Conservation (phyloP, 2,113 vertebrate genomes). For the Gymnocephalus cernua region DNA sequence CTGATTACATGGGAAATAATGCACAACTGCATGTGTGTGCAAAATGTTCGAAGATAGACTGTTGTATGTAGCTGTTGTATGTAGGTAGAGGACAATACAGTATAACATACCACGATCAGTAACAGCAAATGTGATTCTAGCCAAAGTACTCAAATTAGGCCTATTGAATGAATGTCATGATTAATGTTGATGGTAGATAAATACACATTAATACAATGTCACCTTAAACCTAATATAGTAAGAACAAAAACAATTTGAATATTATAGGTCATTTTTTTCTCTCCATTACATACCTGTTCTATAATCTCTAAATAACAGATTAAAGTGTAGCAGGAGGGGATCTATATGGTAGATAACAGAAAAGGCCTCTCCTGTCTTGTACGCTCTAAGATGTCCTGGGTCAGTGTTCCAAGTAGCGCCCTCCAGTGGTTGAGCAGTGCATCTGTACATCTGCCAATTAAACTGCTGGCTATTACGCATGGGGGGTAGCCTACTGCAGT, state of each 20-base stretch:
- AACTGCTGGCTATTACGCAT: neutral
- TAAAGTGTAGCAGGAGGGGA: neutral
- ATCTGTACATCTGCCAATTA: neutral
- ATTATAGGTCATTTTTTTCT: neutral
- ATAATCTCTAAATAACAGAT: neutral
- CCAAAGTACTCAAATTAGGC: neutral
- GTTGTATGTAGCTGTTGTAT: neutral
- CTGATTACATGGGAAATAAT: neutral
- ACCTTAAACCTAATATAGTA: neutral
- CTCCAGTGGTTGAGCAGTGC: constrained; percentile 41
- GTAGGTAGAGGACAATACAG: neutral
- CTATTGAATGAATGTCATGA: neutral
- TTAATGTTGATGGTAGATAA: neutral
- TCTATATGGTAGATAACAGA: neutral
- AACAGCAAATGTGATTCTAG: neutral
- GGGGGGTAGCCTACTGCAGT: neutral
- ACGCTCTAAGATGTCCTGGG: neutral
- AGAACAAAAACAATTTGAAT: neutral
- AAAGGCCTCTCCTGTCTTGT: neutral
- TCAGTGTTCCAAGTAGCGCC: constrained; percentile 15
- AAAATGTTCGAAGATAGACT: neutral
- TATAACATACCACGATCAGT: neutral
- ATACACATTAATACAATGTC: neutral
- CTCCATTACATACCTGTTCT: neutral
- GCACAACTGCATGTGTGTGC: neutral